Conservation (phyloP, 2,797 vertebrate genomes). For the Luscinia megarhynchos region DNA sequence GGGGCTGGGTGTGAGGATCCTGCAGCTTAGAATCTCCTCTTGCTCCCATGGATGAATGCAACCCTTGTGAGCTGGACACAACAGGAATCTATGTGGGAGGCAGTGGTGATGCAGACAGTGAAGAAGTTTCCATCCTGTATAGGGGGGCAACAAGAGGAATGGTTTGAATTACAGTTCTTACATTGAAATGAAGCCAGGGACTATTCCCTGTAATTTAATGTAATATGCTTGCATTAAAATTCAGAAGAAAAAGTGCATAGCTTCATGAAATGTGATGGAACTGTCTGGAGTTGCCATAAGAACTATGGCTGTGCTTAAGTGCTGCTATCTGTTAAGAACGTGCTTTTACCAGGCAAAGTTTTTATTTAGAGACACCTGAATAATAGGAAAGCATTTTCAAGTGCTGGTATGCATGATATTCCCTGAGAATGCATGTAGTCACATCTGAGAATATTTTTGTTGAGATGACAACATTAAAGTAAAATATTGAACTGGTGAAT, state of each 20-base stretch:
- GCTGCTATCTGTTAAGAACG: not conserved
- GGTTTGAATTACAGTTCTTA: not conserved
- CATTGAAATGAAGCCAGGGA: not conserved
- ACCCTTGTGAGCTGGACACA: rapidly evolving
- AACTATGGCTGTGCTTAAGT: not conserved
- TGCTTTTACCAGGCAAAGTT: not conserved
- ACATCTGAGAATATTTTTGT: not conserved
- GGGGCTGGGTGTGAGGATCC: not conserved
- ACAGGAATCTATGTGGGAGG: not conserved
- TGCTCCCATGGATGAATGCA: not conserved
- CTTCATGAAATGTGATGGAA: not conserved
- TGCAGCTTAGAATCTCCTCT: not conserved
- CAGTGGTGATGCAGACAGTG: not conserved
- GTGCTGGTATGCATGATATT: not conserved
- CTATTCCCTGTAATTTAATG: not conserved
- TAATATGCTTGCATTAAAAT: not conserved
- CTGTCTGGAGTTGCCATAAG: not conserved
- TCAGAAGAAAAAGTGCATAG: not conserved
- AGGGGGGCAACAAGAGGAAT: not conserved
- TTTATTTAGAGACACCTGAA: not conserved
- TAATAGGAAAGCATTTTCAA: not conserved
- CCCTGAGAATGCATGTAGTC: not conserved
- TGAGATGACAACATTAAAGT: not conserved
- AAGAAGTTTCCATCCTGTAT: not conserved
- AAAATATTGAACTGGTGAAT: not conserved